Evolutionary conservation across 2,113 vertebrate genomes (phyloP), one percentile per base, ranked within the genome.

Genomic region (Nothocercus nigrocapillus): DNA sequence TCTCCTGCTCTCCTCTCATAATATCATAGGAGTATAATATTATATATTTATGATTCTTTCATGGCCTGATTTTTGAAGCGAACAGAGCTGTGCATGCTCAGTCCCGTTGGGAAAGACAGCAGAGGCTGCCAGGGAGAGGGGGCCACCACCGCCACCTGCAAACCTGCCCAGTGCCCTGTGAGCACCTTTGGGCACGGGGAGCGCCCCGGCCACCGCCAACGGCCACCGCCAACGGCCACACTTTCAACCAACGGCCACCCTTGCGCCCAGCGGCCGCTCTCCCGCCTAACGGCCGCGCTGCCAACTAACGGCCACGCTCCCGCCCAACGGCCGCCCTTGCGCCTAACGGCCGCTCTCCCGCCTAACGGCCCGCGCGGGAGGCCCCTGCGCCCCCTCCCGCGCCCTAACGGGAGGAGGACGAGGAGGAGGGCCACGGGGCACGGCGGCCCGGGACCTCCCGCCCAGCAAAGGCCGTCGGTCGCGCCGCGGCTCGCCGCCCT

Each of bases 31-130:
- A 95, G 30, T 3, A 78, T 17, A 77, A 34, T 88, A 94, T 95
- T 81, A 95, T 81, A 80, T 95, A 95, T 93, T 96, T 94, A 94
- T 93, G 94, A 92, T 68, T 90, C 73, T 68, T n/a, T 82, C 45
- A 91, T 92, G 94, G 91, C 93, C 96, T 97, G 88, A 90, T 96
- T 95, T 58, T 93, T 11, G 61, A 86, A 70, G 87, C 20, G 4
- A 38, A 53, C 73, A 49, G 38, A 82, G 83, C 88, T 62, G 85
- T 91, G 85, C 64, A 56, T 40, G 85, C 82, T 85, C 72, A 61
- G 38, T 27, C 56, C 63, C 87, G 68, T 75, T 3, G n/a, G 77
- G 59, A 72, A 45, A 61, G 0, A 42, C 51, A 54, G 27, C 66
- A 6, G 54, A 54, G 5, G 2, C 67, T 25, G 54, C 5, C 63